Base-by-base conservation (phyloP, 53 echinoderm and acorn worm genomes). In the Arbacia lixula region DNA sequence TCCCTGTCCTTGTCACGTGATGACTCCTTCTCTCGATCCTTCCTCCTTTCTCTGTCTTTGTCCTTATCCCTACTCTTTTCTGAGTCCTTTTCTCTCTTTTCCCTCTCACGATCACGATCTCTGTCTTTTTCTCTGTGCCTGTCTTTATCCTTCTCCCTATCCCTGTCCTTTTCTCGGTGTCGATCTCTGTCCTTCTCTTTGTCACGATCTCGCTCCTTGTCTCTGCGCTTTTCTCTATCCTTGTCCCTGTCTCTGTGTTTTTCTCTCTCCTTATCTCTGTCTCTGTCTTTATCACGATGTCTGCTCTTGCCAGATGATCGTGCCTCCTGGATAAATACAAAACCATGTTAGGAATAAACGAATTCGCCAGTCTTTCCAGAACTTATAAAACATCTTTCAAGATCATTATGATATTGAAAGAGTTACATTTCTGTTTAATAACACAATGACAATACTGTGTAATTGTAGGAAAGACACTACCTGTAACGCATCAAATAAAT, bases 171-270 rank as follows among this genome's bases (percentile, higher is more conserved):
- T 3, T 84, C 73, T 37, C 85, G 51, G 40, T 68, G 84, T 52
- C 51, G 41, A 36, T 86, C 62, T 49, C 75, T 86, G 46, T 86
- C 86, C 35, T 77, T 86, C 5, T 87, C 87, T 4, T 36, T 53
- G 6, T 14, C 8, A n/a, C 27, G 5, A 6, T 53, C 57, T 28
- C 31, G 0, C 21, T 88, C 61, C 25, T 9, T 64, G 5, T 89
- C 89, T 61, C 71, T 88, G 4, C 37, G 33, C 65, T 39, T 68
- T 4, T 68, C 85, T 86, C 83, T 88, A 12, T 72, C 75, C 36
- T 55, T 83, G 28, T 91, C 90, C 21, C 34, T 33, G 19, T 40
- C 36, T 5, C 67, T 51, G 27, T 78, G 43, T 20, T 84, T 51
- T 12, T 77, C 77, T n/a, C 29, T 50, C 6, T 77, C 66, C 38